Percentiles rank a stretch among this genome's conserved stretches.
Conservation (phyloP, 2,113 vertebrate species). For the Oreochromis spilurus region DNA sequence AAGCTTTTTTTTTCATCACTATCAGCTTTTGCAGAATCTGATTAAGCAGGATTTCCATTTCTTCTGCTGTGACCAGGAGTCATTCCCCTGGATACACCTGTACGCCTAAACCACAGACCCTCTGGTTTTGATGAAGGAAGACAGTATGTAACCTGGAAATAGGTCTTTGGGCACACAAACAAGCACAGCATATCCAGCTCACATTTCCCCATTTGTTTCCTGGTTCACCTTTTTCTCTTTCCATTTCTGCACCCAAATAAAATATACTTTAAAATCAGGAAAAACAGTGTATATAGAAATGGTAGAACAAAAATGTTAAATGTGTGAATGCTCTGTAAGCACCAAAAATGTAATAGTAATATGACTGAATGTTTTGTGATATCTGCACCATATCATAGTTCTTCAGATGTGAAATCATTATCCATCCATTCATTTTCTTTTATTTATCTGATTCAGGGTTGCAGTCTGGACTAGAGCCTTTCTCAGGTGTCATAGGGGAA, state of each 20-base stretch:
- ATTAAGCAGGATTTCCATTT: slow-evolving; percentile 26
- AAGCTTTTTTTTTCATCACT: not conserved
- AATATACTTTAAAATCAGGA: not conserved
- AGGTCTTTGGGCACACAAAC: not conserved
- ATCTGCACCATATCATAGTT: not conserved
- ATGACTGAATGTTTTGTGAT: not conserved
- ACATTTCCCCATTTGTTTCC: not conserved
- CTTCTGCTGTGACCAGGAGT: not conserved
- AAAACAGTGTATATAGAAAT: not conserved
- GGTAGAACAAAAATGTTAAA: not conserved
- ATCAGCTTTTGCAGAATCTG: slow-evolving; percentile 43
- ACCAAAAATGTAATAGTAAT: not conserved
- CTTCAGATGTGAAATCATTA: not conserved
- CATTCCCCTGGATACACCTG: not conserved
- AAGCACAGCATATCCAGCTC: not conserved
- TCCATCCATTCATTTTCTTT: not conserved
- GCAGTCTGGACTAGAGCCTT: not conserved
- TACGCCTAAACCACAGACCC: not conserved
- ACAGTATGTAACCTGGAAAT: not conserved
- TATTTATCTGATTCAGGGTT: not conserved
- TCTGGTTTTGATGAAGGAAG: not conserved
- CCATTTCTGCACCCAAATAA: not conserved
- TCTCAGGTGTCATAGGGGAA: not conserved
- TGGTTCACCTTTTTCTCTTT: not conserved
- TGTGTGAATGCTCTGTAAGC: not conserved